A percentile compares a stretch with the other conserved stretches of the same genome.
Evolutionary conservation across 2,113 vertebrate genomes (phyloP).

Genomic region (Callopanchax toddi): DNA sequence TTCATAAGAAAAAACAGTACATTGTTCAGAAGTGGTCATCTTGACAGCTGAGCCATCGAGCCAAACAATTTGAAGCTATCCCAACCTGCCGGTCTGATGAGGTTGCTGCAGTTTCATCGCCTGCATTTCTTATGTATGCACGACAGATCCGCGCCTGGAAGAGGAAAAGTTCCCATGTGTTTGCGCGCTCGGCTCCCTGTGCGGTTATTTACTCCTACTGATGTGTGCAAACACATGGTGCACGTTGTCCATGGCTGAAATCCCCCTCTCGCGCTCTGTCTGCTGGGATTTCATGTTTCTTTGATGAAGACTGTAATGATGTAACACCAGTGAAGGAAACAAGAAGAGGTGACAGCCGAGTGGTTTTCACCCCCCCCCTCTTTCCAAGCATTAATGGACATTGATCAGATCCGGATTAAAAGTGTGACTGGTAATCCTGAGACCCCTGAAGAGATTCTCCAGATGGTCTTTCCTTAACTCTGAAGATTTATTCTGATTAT

Average conservation of each 20-base stretch:
- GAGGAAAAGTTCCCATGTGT: conserved; percentile 15
- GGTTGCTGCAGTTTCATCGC: background rate
- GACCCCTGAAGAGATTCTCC: conserved; percentile 53
- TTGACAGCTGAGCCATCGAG: no score
- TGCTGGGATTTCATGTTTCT: background rate
- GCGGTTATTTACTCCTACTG: conserved; percentile 76
- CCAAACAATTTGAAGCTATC: no score
- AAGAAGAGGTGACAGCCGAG: conserved; percentile 50
- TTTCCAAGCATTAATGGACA: conserved; percentile 46
- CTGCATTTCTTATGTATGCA: background rate
- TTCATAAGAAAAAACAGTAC: no score
- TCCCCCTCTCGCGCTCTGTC: conserved; percentile 5
- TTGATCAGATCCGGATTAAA: conserved; percentile 63
- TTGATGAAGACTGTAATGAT: background rate
- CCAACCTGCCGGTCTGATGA: conserved; percentile 12
- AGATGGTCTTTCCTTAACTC: conserved; percentile 55
- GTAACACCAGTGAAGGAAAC: conserved; percentile 18
- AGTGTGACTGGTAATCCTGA: conserved; percentile 50
- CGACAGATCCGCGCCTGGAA: background rate
- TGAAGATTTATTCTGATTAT: conserved; percentile 26
- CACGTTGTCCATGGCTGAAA: conserved; percentile 42
- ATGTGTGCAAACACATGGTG: conserved; percentile 77
- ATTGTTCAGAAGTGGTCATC: no score
- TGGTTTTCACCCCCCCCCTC: conserved; percentile 31
- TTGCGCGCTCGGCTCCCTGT: conserved; percentile 61